Percentiles rank a stretch among this genome's conserved stretches.
phyloP scores from a whole-genome alignment of 2,113 vertebrate genomes.

The Mohoua ochrocephala region DNA sequence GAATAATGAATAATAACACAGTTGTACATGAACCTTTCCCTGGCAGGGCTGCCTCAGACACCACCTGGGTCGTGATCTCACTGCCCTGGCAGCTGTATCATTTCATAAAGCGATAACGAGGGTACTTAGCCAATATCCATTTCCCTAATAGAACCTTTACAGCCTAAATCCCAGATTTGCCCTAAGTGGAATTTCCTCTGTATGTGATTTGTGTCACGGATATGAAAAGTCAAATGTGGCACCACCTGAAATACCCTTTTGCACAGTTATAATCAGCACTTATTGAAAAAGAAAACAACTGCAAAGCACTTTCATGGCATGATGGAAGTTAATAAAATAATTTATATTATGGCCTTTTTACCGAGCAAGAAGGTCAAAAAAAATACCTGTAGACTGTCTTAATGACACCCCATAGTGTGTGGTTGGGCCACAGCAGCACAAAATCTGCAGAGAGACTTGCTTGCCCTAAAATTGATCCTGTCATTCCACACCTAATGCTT shows the following conservation, averaged over 20 bases:
- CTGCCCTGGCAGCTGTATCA: neutral
- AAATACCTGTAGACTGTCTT: neutral
- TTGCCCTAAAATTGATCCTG: neutral
- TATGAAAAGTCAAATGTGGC: neutral
- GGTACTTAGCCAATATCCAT: neutral
- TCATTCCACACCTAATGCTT: neutral
- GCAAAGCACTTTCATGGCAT: neutral
- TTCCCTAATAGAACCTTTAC: neutral
- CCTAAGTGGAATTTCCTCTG: neutral
- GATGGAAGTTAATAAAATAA: neutral
- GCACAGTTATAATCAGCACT: neutral
- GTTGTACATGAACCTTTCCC: neutral
- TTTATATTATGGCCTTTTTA: neutral
- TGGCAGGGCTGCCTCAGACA: neutral
- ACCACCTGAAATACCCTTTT: neutral
- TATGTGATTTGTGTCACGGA: rapidly evolving
- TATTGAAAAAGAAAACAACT: neutral
- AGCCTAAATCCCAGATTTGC: neutral
- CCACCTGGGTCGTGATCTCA: neutral
- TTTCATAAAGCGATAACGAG: neutral
- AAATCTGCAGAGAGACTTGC: neutral
- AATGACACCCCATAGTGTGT: neutral
- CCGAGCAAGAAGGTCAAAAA: neutral
- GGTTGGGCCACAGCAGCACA: neutral
- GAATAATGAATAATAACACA: neutral